These are phyloP conservation scores for Urosaurus nigricauda DNA, from an alignment of 2,797 vertebrate genomes.

Conservation along the genomic window DNA sequence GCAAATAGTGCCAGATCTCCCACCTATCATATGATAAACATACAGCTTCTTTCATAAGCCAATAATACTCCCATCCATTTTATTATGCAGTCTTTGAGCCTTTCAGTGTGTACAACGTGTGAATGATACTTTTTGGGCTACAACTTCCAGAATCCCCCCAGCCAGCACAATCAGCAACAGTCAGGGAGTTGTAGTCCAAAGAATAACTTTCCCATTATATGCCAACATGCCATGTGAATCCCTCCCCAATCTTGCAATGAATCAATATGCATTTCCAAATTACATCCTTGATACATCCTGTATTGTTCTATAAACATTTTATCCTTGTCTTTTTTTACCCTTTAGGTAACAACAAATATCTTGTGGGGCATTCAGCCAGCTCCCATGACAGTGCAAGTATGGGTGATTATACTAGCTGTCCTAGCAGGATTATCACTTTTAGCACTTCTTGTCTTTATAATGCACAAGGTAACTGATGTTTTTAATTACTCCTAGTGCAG, in stretches of 20 bases:
- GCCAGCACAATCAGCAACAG: too few species aligned
- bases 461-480: constrained; percentile 90
- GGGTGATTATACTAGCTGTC: constrained; percentile 95
- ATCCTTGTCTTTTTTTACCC: constrained; percentile 21
- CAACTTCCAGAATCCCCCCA: too few species aligned
- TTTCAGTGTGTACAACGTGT: neutral
- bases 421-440: constrained; percentile 92
- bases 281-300: neutral
- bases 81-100: neutral
- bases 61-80: neutral
- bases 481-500: neutral
- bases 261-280: neutral
- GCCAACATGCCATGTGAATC: too few species aligned
- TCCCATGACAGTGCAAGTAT: constrained; percentile 87
- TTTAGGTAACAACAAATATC: constrained; percentile 89
- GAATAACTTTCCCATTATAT: neutral
- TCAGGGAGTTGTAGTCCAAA: neutral
- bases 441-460: constrained; percentile 93
- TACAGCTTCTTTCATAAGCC: neutral
- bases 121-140: too few species aligned
- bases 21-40: neutral
- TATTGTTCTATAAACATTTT: constrained; percentile 26
- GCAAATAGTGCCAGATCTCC: neutral
- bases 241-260: neutral
- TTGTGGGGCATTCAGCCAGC: constrained; percentile 88